Evolutionary conservation across 2,888 invertebrate genomes (phyloP).

Genomic region (Hypomecis atomaria): DNA sequence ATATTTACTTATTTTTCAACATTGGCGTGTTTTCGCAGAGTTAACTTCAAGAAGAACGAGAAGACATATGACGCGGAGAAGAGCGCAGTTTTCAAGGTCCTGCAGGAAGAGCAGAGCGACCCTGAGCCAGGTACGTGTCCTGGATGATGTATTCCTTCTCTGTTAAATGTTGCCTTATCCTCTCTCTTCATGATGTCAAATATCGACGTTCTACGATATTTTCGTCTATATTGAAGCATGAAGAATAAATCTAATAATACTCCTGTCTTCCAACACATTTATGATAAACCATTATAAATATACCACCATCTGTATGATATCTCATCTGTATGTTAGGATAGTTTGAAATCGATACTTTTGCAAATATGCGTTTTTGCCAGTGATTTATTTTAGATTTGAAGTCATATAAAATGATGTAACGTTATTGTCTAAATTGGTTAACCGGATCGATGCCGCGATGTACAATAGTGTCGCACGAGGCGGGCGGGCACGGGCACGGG

Average conservation of each 20-base stretch:
- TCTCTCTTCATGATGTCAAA: conserved; percentile 1
- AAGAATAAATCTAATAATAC: conserved; percentile 13
- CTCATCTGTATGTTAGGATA: conserved; percentile 5
- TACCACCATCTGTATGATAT: conserved; percentile 23
- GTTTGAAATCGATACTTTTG: background rate
- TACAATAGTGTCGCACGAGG: conserved; percentile 24
- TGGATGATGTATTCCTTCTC: conserved; percentile 13
- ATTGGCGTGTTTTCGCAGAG: conserved; percentile 83
- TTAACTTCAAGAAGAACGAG: conserved; percentile 98
- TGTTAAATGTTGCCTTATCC: conserved; percentile 11
- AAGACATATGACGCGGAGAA: conserved; percentile 94
- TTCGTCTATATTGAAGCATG: background rate
- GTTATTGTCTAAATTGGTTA: conserved; percentile 45
- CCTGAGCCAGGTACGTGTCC: conserved; percentile 88
- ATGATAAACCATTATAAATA: conserved; percentile 2
- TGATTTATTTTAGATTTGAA: background rate
- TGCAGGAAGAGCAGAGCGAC: conserved; percentile 94
- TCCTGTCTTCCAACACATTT: conserved; percentile 21
- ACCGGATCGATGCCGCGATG: conserved; percentile 63
- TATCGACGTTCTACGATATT: background rate
- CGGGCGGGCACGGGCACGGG: conserved; percentile 51
- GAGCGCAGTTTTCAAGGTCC: conserved; percentile 95
- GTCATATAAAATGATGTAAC: background rate
- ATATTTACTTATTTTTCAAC: background rate
- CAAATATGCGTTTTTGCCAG: conserved; percentile 1